Evolutionary conservation across 2,888 invertebrate genomes (phyloP), one percentile per base, ranked within the genome.

Genomic region (Luperina testacea): DNA sequence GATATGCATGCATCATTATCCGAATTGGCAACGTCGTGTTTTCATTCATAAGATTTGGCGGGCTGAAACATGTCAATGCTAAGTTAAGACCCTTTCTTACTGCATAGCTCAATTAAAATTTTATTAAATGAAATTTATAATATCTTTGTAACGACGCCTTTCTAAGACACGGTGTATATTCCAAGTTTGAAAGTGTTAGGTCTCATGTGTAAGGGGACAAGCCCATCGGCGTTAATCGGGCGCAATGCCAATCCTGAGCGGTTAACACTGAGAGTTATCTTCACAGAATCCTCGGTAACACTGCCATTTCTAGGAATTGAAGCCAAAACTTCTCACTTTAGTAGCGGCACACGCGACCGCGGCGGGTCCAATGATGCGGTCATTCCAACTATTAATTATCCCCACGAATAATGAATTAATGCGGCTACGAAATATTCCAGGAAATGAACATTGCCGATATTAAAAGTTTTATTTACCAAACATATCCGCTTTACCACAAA

Each of bases 311-410:
- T 57, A 67, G 57, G 61, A 72, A 80, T 83, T 63, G 20, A 83
- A 72, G 59, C 80, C 83, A 82, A 82, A 82, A 64, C 27, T 69
- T 75, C 45, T 53, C 63, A 74, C 17, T 78, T 42, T 63, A 45
- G 63, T 17, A 45, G n/a, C 38, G 59, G 27, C 78, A 64, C 15
- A 64, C 24, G 59, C 57, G 27, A 72, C 69, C 72, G 9, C 72
- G 11, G 9, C 72, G 11, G 24, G 27, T 70, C 78, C 78, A 82
- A 78, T 65, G 27, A 72, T 61, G 69, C 69, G 82, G 51, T 69
- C 32, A 69, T 59, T 59, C 64, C 59, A 72, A 83, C 75, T 72
- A 80, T 75, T 82, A 82, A 83, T 81, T 77, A 72, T 64, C n/a
- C 63, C 38, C 27, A 59, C 67, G 77, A 77, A 77, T 77, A 81